Base-by-base conservation (phyloP, 1,140 invertebrate genomes). In the Lerema accius region DNA sequence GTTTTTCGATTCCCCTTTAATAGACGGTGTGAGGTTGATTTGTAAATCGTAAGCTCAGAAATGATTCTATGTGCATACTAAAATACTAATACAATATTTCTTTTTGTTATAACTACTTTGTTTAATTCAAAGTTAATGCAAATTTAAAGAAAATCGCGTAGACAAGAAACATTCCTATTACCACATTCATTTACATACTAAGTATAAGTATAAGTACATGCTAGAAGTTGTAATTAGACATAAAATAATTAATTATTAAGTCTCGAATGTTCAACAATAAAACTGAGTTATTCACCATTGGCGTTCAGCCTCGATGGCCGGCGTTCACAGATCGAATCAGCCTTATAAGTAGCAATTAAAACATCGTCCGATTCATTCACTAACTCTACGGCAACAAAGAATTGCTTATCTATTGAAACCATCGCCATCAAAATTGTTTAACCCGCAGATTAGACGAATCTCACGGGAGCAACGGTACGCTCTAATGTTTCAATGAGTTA, bases 381-480 rank as follows among this genome's bases (percentile, higher is more conserved):
- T 63, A 45, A 42, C 56, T 62, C 51, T 70, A 65, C 55, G 60
- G 55, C 70, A 71, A 74, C 71, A 71, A 73, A 67, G 63, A 65
- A 67, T 19, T 48, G 42, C 49, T 68, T 74, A 74, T 74, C 72
- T 74, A 74, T 74, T 50, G 62, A 64, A 66, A 65, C 72, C 72
- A 74, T 71, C 69, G 56, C 61, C 37, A 60, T 67, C 58, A 63
- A 67, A 63, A 67, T 35, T 68, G 65, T 73, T 71, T 73, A 60
- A 71, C 65, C 55, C 64, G 63, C 65, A 65, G 61, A 67, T 69
- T 46, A 65, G 63, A 26, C 51, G 55, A 58, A 58, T 73, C 71
- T 73, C 67, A 73, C 71, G 67, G 58, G 46, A 58, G 55, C 42
- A 45, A 58, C 55, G 55, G 55, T 46, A 58, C 55, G 35, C 55